Base-by-base conservation (phyloP, 23 tunicate species). In the Trididemnum miniatum region DNA sequence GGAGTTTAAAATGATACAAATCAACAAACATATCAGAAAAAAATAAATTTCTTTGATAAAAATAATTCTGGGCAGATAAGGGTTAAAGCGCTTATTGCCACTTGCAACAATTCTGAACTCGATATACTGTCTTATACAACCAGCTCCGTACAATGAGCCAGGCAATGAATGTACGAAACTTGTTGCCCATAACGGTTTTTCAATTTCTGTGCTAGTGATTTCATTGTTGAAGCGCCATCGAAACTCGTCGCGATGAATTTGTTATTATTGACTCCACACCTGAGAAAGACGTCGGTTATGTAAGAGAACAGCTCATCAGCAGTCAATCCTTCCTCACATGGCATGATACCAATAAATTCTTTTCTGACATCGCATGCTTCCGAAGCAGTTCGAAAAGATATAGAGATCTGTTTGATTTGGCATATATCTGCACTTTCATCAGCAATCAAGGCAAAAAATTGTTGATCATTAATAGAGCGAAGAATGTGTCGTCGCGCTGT, bases 141-240 rank as follows among this genome's bases (percentile, higher is more conserved):
- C 75, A 67, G 32, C 75, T 67, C 75, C 12, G 75, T 67, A 67
- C 75, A 67, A 67, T 67, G 75, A 38, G 75, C 75, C 75, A 67
- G 75, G 75, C 75, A 67, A 67, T 67, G 75, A 67, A 67, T 67
- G 38, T 67, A 67, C 75, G 38, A 67, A 67, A 67, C 38, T 67
- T 67, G 75, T 67, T 67, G 75, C 75, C 75, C 75, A 67, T 67
- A 67, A 67, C 75, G 32, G 75, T 32, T 67, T 67, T 67, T 67
- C 37, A 67, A 67, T 67, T 67, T 67, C 75, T 67, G 38, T 67
- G 75, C 75, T 67, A 67, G 32, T 67, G 75, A 67, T 31, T 67
- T 67, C 75, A 67, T 67, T 67, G 75, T 38, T 67, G 38, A 67
- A 67, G 38, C 38, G 75, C 75, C 75, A 67, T 67, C 38, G 32